Evolutionary conservation across 2,113 vertebrate genomes (phyloP), one percentile per base, ranked within the genome.

Genomic region (Datnioides undecimradiatus): DNA sequence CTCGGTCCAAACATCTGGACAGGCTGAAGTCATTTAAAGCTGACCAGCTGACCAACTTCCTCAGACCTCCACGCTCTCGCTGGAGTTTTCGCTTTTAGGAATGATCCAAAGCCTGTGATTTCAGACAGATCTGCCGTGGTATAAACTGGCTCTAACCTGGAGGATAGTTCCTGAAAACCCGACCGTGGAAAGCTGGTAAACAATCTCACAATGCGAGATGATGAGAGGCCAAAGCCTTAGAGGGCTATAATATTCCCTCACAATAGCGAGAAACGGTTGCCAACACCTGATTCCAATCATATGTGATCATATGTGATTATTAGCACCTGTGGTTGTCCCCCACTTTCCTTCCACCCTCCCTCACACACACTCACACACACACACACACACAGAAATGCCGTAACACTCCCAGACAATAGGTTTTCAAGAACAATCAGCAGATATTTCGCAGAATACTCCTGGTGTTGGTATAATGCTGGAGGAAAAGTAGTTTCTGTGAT

Each of bases 251-350:
- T 79, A 82, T 88, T 69, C 76, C 80, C 74, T 70, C 82, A 91
- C 90, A 90, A 88, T 79, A 62, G 65, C 60, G 16, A 58, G 46
- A 73, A 85, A 77, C 66, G 62, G 75, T 34, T 81, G 90, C 91
- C 90, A 91, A 87, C 91, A 91, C 78, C 82, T 93, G 90, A 91
- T 79, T 89, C 84, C 88, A 92, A 93, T 92, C 89, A 91, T 82
- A 79, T 11, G 52, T 83, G 88, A 92, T 91, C 89, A 91, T 79
- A 76, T 90, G 82, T 91, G 92, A 93, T 93, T 92, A 89, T 87
- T 91, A 89, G 85, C 92, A 92, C 89, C 89, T 93, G 92, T 86
- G 82, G 58, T 48, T 70, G 63, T 6, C 8, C 70, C 62, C 25
- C 8, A 5, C 14, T 11, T 7, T 23, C 23, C 38, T 2, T 48